These are phyloP conservation scores for Xestia ashworthii DNA, from an alignment of 2,888 invertebrate genomes.

Conservation along the genomic window DNA sequence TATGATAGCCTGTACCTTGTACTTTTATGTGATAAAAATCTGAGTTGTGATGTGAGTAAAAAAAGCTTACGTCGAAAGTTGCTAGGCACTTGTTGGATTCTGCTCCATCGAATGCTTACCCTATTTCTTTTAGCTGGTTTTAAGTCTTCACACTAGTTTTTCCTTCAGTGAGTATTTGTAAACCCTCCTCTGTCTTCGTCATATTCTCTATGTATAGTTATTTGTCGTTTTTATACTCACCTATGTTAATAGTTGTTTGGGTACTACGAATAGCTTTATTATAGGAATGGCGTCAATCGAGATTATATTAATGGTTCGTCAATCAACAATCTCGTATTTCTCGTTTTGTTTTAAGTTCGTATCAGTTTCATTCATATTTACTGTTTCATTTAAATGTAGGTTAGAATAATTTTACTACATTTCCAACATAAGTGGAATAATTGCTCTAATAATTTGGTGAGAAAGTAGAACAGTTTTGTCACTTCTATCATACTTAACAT, in stretches of 20 bases:
- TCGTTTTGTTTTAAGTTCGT: constrained; percentile 28
- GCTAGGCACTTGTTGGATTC: not conserved
- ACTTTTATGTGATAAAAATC: constrained; percentile 16
- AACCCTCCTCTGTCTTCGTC: not conserved
- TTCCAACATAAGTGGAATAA: constrained; percentile 21
- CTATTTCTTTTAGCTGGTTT: not conserved
- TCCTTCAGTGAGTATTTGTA: not conserved
- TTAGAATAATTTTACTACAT: constrained; percentile 33
- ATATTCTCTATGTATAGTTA: not conserved
- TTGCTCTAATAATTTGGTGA: constrained; percentile 29
- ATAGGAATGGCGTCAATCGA: constrained; percentile 28
- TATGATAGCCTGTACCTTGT: constrained; percentile 35
- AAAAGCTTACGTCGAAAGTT: not conserved
- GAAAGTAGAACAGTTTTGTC: constrained; percentile 31
- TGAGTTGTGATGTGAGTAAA: not conserved
- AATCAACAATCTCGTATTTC: constrained; percentile 28
- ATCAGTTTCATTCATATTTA: constrained; percentile 17
- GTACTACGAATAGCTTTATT: constrained; percentile 3
- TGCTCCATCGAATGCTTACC: too few relatives aligned
- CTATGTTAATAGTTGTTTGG: not conserved
- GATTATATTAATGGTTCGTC: constrained; percentile 15
- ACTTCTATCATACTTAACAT: not conserved
- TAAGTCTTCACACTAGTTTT: too few relatives aligned
- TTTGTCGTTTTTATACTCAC: not conserved
- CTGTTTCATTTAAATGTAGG: constrained; percentile 30